These are phyloP conservation scores for Collichthys lucidus DNA, from an alignment of 2,113 vertebrate species.

Conservation along the genomic window DNA sequence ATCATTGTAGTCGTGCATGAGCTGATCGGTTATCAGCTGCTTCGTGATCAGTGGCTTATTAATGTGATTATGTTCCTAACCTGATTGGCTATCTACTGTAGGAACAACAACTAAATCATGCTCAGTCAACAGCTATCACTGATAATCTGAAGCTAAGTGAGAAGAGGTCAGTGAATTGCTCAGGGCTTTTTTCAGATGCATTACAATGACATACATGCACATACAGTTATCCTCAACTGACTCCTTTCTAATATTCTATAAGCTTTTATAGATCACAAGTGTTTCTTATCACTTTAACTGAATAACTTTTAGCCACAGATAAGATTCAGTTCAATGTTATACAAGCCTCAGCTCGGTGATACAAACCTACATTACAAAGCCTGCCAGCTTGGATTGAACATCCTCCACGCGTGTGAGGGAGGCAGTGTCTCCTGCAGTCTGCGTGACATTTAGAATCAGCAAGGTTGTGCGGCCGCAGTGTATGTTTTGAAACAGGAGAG, in stretches of 20 bases:
- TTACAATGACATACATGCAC: background rate
- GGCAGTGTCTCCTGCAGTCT: slow-evolving; percentile 42
- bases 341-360: too few relatives aligned
- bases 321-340: slow-evolving; percentile 18
- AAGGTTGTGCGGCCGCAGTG: slow-evolving; percentile 50
- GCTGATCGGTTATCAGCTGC: background rate
- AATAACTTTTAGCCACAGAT: slow-evolving; percentile 5
- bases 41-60: background rate
- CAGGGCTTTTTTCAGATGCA: background rate
- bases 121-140: background rate
- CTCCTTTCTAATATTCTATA: background rate
- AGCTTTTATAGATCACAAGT: background rate
- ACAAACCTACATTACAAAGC: background rate
- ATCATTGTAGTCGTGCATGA: background rate
- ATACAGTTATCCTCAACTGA: background rate
- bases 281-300: background rate
- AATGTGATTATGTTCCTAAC: background rate
- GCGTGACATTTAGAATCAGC: slow-evolving; percentile 69
- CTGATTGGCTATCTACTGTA: background rate
- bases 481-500: slow-evolving; percentile 78
- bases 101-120: background rate
- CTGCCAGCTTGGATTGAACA: background rate
- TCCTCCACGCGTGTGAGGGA: slow-evolving; percentile 6
- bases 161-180: background rate
- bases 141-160: background rate